Evolutionary conservation across 2,888 invertebrate species (phyloP), one percentile per base, ranked within the genome.

Genomic region (Lepetodrilus schrolli): DNA sequence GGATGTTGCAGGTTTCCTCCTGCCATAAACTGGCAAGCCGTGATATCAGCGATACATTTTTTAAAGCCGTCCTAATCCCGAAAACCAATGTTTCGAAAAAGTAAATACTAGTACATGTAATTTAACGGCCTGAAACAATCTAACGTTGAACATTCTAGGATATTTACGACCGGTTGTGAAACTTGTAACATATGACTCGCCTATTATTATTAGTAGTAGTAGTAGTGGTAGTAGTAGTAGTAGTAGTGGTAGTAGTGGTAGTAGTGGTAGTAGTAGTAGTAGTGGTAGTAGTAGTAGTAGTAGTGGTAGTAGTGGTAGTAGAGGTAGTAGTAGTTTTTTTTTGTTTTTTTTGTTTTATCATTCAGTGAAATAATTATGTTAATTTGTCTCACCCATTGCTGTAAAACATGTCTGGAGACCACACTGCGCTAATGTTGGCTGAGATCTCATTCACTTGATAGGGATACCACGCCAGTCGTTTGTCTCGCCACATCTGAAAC

Each of bases 381-480:
- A n/a, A 4, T 50, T 2, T 20, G 20, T 20, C 75, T 17, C 38
- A 75, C 75, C 58, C 73, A 26, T 70, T 73, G n/a, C 30, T n/a
- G 72, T 73, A 78, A 49, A 72, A 65, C n/a, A 78, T 50, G 17
- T 75, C 70, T 4, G 78, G 78, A 8, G 58, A 47, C 78, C 78
- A 78, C 1, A 78, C 74, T 30, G 50, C 37, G 8, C 30, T n/a
- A 17, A 75, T 47, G 4, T 74, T 66, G 4, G 68, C 75, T 2
- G 73, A 58, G 43, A 78, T 75, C 47, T 70, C 73, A 4, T 43
- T 48, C 23, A 78, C 74, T 4, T 75, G 73, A 37, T 78, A 68
- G 17, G 78, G 76, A 66, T 78, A 78, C 78, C 78, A 78, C 21
- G 78, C 74, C 30, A 78, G 71, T 30, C 78, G 70, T 26, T 70